phyloP scores from a whole-genome alignment of 2,797 vertebrate genomes.

The Epinephelus awoara region DNA sequence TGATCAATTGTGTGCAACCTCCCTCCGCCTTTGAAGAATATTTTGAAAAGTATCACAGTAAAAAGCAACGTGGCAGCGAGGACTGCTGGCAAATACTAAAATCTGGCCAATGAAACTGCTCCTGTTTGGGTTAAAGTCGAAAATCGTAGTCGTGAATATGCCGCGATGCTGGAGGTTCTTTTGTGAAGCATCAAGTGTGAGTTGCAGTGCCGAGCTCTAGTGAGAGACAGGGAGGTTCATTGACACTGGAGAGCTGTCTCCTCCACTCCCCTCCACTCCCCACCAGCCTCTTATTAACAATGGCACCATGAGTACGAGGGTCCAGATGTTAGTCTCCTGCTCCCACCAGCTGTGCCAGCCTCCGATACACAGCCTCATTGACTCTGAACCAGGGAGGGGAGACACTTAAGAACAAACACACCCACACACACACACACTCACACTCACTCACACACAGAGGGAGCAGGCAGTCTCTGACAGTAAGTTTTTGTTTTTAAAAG shows the following conservation, averaged over 20 bases:
- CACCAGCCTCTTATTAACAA: constrained; percentile 81
- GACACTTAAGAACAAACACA: constrained; percentile 69
- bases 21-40: too few relatives aligned
- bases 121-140: constrained; percentile 3
- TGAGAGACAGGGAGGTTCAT: constrained; percentile 75
- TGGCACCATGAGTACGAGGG: constrained; percentile 74
- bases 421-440: constrained; percentile 16
- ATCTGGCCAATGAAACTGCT: not conserved
- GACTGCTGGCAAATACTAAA: not conserved
- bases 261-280: constrained; percentile 76
- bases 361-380: constrained; percentile 82
- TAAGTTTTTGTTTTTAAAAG: constrained; percentile 41
- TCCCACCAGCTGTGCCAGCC: constrained; percentile 82
- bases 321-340: constrained; percentile 82
- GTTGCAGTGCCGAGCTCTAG: constrained; percentile 40
- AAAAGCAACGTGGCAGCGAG: too few relatives aligned
- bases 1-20: too few relatives aligned
- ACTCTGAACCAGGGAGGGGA: constrained; percentile 66
- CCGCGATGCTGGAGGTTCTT: constrained; percentile 13
- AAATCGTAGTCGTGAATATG: not conserved
- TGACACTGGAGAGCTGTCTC: constrained; percentile 80
- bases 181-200: constrained; percentile 41
- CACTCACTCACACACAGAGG: constrained; percentile 28
- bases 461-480: constrained; percentile 21
- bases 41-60: too few relatives aligned